Conservation (phyloP, 2,797 vertebrate genomes). For the Peromyscus aztecus region DNA sequence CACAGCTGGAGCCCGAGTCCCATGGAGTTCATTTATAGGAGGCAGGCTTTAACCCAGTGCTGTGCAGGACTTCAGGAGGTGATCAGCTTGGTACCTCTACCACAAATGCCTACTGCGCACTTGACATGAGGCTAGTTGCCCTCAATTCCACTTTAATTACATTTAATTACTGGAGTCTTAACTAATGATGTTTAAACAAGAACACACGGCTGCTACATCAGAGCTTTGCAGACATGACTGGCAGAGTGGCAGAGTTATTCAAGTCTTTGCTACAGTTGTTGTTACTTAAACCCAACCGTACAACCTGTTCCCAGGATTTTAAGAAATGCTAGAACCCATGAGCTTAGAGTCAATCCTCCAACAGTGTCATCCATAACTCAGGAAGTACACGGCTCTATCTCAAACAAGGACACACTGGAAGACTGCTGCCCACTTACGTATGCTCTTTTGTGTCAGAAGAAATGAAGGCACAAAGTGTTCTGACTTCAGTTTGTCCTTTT, state of each 20-base stretch:
- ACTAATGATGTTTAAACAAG: slow-evolving; percentile 23
- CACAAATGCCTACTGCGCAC: background rate
- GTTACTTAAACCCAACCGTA: background rate
- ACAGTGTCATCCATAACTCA: background rate
- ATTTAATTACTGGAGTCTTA: background rate
- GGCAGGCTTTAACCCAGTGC: background rate
- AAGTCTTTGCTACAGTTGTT: background rate
- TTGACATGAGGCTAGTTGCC: background rate
- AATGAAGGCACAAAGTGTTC: slow-evolving; percentile 23
- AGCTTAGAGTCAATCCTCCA: background rate
- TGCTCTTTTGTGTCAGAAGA: slow-evolving; percentile 36
- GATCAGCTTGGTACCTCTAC: background rate
- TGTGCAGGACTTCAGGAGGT: background rate
- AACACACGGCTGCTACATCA: background rate
- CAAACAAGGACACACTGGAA: background rate
- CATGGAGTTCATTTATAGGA: background rate
- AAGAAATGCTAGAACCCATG: background rate
- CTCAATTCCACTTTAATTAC: background rate
- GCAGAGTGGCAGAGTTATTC: background rate
- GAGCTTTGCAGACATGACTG: background rate
- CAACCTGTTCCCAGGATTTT: background rate
- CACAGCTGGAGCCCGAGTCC: background rate
- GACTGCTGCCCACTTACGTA: background rate
- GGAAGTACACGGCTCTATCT: background rate
- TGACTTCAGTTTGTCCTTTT: slow-evolving; percentile 32